Percentiles rank a stretch among this genome's conserved stretches.
These are phyloP conservation scores for Callimorpha dominula DNA, from an alignment of 2,888 invertebrate genomes.

Conservation along the genomic window DNA sequence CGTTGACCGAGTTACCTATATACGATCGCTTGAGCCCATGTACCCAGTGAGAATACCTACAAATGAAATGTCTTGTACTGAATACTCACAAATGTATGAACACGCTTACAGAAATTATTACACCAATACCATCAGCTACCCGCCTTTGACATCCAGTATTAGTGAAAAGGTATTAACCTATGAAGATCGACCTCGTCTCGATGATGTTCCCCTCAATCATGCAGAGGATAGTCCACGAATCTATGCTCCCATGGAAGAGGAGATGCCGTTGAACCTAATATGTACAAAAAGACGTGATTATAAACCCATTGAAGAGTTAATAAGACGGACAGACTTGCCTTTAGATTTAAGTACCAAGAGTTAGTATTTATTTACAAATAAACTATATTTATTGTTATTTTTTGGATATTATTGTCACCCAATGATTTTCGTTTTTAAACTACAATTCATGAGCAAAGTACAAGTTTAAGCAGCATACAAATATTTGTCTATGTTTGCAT, in stretches of 20 bases:
- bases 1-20: conserved; percentile 67
- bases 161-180: conserved; percentile 70
- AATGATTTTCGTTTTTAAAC: conserved; percentile 14
- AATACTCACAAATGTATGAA: conserved; percentile 81
- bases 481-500: conserved; percentile 59
- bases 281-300: conserved; percentile 73
- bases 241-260: conserved; percentile 59
- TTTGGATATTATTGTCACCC: conserved; percentile 11
- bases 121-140: conserved; percentile 64
- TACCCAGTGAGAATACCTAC: conserved; percentile 74
- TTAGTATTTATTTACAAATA: conserved; percentile 62
- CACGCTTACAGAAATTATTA: conserved; percentile 79
- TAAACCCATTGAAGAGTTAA: conserved; percentile 74
- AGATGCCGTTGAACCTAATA: conserved; percentile 79
- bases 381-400: conserved; percentile 25
- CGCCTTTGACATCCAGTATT: conserved; percentile 66
- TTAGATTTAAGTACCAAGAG: conserved; percentile 88
- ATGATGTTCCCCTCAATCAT: conserved; percentile 57
- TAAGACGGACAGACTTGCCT: conserved; percentile 84
- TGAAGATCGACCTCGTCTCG: conserved; percentile 60
- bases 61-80: conserved; percentile 77
- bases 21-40: conserved; percentile 66
- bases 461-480: conserved; percentile 40
- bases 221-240: conserved; percentile 44
- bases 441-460: conserved; percentile 4